Evolutionary conservation across 53 echinoderm and acorn worm species (phyloP).

Genomic region (Holothuria scabra): DNA sequence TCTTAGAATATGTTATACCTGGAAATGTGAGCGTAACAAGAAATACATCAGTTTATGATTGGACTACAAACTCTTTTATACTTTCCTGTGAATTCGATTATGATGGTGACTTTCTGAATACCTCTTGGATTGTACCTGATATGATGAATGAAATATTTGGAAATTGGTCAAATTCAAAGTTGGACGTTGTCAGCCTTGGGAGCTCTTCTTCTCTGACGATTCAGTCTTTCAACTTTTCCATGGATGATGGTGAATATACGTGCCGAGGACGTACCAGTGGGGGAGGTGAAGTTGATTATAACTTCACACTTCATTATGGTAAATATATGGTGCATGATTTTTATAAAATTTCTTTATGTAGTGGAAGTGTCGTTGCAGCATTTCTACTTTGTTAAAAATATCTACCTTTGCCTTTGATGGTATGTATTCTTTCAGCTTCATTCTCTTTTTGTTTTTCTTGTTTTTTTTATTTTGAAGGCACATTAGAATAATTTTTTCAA

Average conservation of each 20-base stretch:
- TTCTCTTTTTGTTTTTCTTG: no score
- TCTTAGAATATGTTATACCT: not conserved
- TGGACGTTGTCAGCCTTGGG: not conserved
- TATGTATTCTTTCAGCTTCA: no score
- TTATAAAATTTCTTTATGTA: not conserved
- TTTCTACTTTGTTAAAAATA: no score
- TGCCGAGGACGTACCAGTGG: conserved; percentile 12
- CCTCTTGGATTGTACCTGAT: not conserved
- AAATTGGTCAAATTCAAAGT: conserved; percentile 9
- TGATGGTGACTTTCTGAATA: not conserved
- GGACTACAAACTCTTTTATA: not conserved
- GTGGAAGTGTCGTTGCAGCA: no score
- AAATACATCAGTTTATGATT: not conserved
- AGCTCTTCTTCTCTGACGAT: not conserved
- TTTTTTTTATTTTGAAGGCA: no score
- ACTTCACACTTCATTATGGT: conserved; percentile 1
- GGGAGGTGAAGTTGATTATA: not conserved
- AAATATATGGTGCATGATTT: not conserved
- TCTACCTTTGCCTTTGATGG: no score
- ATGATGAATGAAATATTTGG: not conserved
- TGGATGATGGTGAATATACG: not conserved
- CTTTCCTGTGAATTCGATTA: conserved; percentile 3
- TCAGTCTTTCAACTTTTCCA: conserved; percentile 3
- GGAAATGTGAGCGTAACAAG: not conserved
- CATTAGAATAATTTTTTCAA: no score